Base-by-base conservation (phyloP, 1,140 invertebrate genomes). In the Macrostomum lignano region DNA sequence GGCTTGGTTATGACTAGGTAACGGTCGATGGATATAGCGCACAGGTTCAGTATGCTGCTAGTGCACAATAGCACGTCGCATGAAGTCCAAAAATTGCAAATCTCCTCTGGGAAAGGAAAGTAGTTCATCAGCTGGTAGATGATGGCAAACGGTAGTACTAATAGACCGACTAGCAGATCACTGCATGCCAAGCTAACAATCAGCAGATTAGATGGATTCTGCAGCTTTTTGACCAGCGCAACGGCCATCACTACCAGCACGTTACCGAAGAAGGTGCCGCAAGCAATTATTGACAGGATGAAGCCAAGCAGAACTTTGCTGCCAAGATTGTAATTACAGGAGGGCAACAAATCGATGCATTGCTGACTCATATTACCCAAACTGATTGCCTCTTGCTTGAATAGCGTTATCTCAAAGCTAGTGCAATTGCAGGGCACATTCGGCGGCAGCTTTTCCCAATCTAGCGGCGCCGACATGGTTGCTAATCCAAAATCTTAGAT, bases 121-220 rank as follows among this genome's bases (percentile, higher is more conserved):
- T 45, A 31, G 14, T 43, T 42, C 20, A 44, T 33, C 1, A 57
- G 37, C 34, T 56, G 46, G 5, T 34, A 25, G 5, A 46, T 38
- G 33, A 67, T 59, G 0, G 66, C 65, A 13, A 71, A 60, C 0
- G 72, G 72, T 61, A 74, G 67, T 7, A 62, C 62, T 39, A 70
- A 62, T 28, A 73, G 52, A 0, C 69, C 72, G 17, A 73, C 67
- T n/a, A 68, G 63, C 13, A 73, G 57, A 49, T 74, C 72, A 4
- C 68, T 68, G 21, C 70, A 56, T 0, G 72, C 71, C 31, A 74
- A 50, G 2, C 70, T 71, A 26, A 70, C 63, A 10, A 74, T 61
- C 11, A 74, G 55, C 37, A 67, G 65, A 49, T 74, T 74, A 32
- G 69, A 70, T n/a, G 62, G 60, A 14, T 58, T 52, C 31, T 57